Conservation (phyloP, 2,113 vertebrate genomes). For the Diphyllodes magnificus region DNA sequence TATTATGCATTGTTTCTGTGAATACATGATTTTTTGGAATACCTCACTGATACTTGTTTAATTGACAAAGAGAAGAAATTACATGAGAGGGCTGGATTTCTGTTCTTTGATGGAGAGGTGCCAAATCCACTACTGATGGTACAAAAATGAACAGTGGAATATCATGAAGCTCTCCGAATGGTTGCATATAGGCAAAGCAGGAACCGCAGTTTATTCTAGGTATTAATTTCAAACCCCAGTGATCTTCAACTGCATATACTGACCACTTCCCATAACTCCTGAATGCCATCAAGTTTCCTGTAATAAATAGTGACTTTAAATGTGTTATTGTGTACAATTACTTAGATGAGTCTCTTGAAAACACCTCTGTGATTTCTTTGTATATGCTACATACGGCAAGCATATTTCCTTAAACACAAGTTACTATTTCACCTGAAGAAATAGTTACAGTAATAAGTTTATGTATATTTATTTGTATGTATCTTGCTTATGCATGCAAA, state of each 20-base stretch:
- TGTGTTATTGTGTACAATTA: not conserved
- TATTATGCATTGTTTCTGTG: slow-evolving; percentile 19
- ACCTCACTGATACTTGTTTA: slow-evolving; percentile 36
- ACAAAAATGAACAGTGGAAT: slow-evolving; percentile 39
- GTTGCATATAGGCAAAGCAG: not conserved
- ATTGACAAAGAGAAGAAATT: slow-evolving; percentile 53
- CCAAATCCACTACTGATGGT: slow-evolving; percentile 3
- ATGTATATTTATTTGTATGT: not conserved
- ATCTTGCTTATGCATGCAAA: not conserved
- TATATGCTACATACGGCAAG: not conserved
- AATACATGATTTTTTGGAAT: slow-evolving; percentile 42
- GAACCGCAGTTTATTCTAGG: not conserved
- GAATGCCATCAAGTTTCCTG: not conserved
- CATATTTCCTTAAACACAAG: not conserved
- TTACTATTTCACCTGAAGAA: not conserved
- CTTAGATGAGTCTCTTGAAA: not conserved
- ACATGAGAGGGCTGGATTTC: slow-evolving; percentile 2
- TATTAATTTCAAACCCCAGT: not conserved
- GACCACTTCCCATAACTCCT: not conserved
- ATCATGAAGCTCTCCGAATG: not conserved
- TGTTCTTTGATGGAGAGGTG: slow-evolving; percentile 33
- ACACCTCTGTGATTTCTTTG: not conserved
- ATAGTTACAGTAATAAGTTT: not conserved
- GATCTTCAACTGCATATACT: not conserved
- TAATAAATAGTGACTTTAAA: not conserved